Evolutionary conservation across 1,140 invertebrate species (phyloP), one percentile per base, ranked within the genome.

Genomic region (Apis florea): DNA sequence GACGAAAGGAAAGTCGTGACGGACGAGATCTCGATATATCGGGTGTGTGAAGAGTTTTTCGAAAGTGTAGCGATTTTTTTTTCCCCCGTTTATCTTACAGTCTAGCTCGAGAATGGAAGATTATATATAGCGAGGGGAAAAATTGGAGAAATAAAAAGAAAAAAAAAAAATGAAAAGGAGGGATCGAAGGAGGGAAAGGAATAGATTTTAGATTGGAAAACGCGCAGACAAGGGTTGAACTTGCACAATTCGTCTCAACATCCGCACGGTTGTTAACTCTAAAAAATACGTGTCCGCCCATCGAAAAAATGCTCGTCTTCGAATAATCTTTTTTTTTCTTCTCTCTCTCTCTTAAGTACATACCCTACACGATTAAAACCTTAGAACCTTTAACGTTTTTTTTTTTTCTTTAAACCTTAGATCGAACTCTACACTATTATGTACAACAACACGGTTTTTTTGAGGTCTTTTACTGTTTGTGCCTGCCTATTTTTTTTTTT

Each of bases 401-500:
- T 40, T 10, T 26, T 47, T 12, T n/a, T 51, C n/a, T n/a, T 49
- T 71, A 56, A n/a, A 75, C n/a, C 54, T 70, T 70, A 58, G 8
- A 78, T 59, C 66, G 51, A 56, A 15, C 71, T 79, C 54, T 66
- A 79, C 47, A 63, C 71, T 86, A 86, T 26, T 83, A 83, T 87
- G 40, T 87, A 87, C 82, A 87, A 82, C 73, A 68, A 82, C 54
- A 72, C 51, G 63, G 9, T 51, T 40, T 40, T 40, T 40, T 40
- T 31, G 61, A 68, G 63, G 63, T 81, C 40, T 77, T 40, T 49
- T 40, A 68, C 5, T 15, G 12, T 76, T 68, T 81, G 54, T 61
- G 64, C 56, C 79, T 53, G 59, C 51, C 47, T 51, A 21, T 9
- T 26, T 12, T 17, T 31, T n/a, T 53, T 17, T 58, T 11, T 66